Percentiles rank a stretch among this genome's conserved stretches.
phyloP scores from a whole-genome alignment of 2,113 vertebrate genomes.

The Hydrolagus affinis region DNA sequence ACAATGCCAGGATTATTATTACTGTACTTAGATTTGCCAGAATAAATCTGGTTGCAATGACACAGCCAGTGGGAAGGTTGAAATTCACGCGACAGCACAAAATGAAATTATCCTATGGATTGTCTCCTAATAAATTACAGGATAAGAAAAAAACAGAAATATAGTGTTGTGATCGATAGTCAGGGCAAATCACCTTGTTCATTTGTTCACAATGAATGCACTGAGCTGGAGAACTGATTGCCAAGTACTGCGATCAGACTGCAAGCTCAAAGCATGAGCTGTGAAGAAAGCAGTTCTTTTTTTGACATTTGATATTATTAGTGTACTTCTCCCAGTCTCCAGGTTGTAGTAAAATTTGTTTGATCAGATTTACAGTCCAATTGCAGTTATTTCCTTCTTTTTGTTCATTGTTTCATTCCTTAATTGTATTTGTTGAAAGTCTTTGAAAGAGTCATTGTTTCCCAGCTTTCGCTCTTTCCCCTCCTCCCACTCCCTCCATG shows the following conservation, averaged over 20 bases:
- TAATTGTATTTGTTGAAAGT: not conserved
- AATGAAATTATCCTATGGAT: not conserved
- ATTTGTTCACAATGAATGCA: conserved; percentile 16
- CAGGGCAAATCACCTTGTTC: conserved; percentile 12
- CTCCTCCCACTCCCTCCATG: too few species aligned
- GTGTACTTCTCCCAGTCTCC: not conserved
- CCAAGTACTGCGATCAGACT: not conserved
- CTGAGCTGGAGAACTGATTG: not conserved
- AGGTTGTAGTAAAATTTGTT: not conserved
- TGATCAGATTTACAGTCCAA: not conserved
- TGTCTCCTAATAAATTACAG: conserved; percentile 3
- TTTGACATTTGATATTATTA: conserved; percentile 4
- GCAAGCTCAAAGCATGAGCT: not conserved
- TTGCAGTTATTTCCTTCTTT: not conserved
- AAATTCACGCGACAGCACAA: not conserved
- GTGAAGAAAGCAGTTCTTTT: not conserved
- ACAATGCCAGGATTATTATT: too few species aligned
- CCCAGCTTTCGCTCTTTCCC: too few species aligned
- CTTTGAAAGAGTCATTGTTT: not conserved
- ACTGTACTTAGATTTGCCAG: not conserved
- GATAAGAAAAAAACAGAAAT: too few species aligned
- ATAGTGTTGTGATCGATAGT: not conserved
- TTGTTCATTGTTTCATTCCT: not conserved
- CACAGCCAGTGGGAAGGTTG: not conserved
- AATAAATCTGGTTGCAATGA: not conserved